Evolutionary conservation across 2,888 invertebrate species (phyloP).

Genomic region (Callimorpha dominula): DNA sequence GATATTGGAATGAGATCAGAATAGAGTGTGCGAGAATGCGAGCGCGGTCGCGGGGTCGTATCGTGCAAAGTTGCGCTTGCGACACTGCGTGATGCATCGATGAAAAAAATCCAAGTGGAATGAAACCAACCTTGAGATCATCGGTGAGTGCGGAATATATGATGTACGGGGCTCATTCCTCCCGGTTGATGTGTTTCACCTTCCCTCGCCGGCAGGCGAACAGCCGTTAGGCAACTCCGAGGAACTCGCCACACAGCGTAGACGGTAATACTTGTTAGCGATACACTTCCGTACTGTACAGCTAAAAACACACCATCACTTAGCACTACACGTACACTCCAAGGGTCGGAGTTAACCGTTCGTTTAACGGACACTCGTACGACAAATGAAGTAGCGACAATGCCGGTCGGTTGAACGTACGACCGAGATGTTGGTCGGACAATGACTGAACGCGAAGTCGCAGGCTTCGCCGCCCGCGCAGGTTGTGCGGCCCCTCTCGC

Average conservation of each 20-base stretch:
- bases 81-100: constrained; percentile 60
- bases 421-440: constrained; percentile 82
- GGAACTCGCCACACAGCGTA: constrained; percentile 75
- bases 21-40: constrained; percentile 72
- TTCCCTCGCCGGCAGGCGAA: constrained; percentile 83
- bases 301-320: constrained; percentile 85
- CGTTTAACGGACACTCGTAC: constrained; percentile 78
- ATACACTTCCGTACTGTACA: constrained; percentile 83
- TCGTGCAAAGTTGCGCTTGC: constrained; percentile 74
- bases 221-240: constrained; percentile 81
- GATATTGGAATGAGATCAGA: constrained; percentile 75
- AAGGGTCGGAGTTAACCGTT: constrained; percentile 75
- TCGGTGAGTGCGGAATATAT: constrained; percentile 83
- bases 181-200: constrained; percentile 81
- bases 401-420: constrained; percentile 73
- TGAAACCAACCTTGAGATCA: constrained; percentile 84
- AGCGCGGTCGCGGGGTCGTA: constrained; percentile 72
- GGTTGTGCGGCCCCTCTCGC: constrained; percentile 59
- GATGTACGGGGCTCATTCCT: constrained; percentile 86
- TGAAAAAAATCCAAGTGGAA: constrained; percentile 51
- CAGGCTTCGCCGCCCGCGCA: constrained; percentile 77
- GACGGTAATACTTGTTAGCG: constrained; percentile 81
- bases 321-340: constrained; percentile 82
- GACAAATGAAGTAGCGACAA: constrained; percentile 78
- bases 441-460: constrained; percentile 79